These are phyloP conservation scores for Gallinago paraguaiae DNA, from an alignment of 2,113 vertebrate species.

Conservation along the genomic window DNA sequence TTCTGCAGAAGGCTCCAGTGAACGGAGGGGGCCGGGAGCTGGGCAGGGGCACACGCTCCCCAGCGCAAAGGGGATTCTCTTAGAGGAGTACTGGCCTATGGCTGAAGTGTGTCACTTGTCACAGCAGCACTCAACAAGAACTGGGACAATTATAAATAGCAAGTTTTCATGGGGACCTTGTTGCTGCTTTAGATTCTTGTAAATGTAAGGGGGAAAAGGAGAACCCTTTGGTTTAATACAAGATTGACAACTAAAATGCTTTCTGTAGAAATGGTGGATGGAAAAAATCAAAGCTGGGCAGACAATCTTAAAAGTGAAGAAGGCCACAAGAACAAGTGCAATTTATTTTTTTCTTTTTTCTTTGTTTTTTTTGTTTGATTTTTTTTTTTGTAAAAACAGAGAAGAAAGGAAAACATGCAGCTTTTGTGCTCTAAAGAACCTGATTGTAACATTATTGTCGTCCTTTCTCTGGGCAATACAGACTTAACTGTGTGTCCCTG, in stretches of 20 bases:
- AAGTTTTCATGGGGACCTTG: constrained; percentile 86
- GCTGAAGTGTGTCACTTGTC: constrained; percentile 85
- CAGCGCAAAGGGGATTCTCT: constrained; percentile 34
- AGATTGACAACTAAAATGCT: constrained; percentile 64
- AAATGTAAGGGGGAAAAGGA: constrained; percentile 73
- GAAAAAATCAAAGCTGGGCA: constrained; percentile 74
- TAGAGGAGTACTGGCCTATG: constrained; percentile 82
- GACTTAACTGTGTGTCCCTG: constrained; percentile 54
- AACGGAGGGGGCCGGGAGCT: not conserved
- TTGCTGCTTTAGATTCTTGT: constrained; percentile 89
- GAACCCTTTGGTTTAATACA: constrained; percentile 65
- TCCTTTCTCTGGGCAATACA: constrained; percentile 75
- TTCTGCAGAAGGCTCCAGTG: constrained; percentile 11
- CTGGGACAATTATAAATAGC: constrained; percentile 82
- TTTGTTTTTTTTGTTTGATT: not conserved
- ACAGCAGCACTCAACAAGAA: constrained; percentile 88
- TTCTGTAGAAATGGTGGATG: constrained; percentile 66
- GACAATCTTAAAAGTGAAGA: constrained; percentile 79
- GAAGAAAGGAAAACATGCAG: constrained; percentile 40
- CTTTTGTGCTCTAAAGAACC: constrained; percentile 63
- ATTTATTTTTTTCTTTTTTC: constrained; percentile 30
- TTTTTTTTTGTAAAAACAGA: constrained; percentile 6
- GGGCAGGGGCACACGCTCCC: constrained; percentile 4
- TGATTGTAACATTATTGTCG: constrained; percentile 58
- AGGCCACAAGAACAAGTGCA: constrained; percentile 84